These are phyloP conservation scores for Ornithorhynchus anatinus DNA, from an alignment of 2,113 vertebrate genomes.

Conservation along the genomic window DNA sequence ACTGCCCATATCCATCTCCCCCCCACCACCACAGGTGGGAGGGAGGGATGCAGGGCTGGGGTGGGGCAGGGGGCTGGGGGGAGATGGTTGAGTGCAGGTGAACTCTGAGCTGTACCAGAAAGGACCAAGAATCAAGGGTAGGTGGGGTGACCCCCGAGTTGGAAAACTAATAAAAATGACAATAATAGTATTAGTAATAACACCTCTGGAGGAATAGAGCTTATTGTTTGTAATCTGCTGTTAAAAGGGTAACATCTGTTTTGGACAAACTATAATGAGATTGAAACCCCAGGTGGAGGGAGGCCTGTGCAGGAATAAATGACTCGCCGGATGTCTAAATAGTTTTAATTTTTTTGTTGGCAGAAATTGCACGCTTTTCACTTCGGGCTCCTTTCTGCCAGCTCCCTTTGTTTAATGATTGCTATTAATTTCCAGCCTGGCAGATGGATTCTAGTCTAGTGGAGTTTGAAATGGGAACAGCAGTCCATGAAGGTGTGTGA, in stretches of 20 bases:
- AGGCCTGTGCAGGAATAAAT: conserved; percentile 72
- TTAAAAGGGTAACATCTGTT: conserved; percentile 79
- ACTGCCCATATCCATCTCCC: not conserved
- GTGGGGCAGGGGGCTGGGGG: not conserved
- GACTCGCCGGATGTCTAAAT: conserved; percentile 71
- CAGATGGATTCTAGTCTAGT: conserved; percentile 66
- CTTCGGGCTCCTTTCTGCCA: conserved; percentile 58
- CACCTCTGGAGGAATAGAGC: conserved; percentile 63
- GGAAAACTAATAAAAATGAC: too few relatives aligned
- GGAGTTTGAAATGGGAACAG: conserved; percentile 53
- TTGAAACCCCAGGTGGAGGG: conserved; percentile 73
- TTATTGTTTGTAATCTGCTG: conserved; percentile 73
- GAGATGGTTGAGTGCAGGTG: not conserved
- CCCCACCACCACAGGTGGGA: not conserved
- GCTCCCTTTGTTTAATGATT: conserved; percentile 73
- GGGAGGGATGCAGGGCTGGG: not conserved
- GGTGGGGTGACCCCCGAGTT: too few relatives aligned
- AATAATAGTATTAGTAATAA: too few relatives aligned
- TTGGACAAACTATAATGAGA: conserved; percentile 77
- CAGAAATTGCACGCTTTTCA: conserved; percentile 67
- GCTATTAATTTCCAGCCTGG: conserved; percentile 73
- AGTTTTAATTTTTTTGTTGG: conserved; percentile 75
- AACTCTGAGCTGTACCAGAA: not conserved
- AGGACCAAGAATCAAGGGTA: too few relatives aligned
- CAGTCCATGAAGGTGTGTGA: conserved; percentile 36